Evolutionary conservation across 2,797 vertebrate species (phyloP).

Genomic region (Arvicola amphibius): DNA sequence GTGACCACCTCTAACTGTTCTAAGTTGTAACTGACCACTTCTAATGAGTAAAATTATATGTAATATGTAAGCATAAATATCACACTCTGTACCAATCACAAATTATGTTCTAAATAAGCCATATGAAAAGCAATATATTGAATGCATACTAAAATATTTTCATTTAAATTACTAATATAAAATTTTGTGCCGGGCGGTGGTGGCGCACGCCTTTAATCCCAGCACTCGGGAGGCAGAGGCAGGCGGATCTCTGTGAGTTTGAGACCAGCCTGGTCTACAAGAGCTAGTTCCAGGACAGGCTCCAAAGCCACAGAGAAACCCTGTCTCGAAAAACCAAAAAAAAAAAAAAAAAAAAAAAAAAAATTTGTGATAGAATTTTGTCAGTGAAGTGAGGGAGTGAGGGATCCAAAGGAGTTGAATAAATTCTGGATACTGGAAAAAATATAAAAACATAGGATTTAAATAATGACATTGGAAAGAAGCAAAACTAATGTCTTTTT

Average conservation of each 20-base stretch:
- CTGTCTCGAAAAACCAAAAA: too few relatives aligned
- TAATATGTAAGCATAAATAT: neutral
- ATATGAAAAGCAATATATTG: neutral
- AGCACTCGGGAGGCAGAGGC: too few relatives aligned
- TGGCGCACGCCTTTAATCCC: too few relatives aligned
- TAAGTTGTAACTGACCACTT: neutral
- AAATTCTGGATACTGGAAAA: neutral
- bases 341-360: too few relatives aligned
- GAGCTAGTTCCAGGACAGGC: too few relatives aligned
- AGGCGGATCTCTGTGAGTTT: too few relatives aligned
- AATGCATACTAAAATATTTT: slow-evolving; percentile 49
- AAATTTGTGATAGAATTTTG: neutral
- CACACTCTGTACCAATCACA: neutral
- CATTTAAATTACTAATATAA: neutral
- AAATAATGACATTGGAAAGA: neutral
- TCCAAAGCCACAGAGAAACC: too few relatives aligned
- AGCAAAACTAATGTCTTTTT: neutral
- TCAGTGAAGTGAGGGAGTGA: neutral
- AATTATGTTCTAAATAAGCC: neutral
- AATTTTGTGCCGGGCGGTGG: too few relatives aligned
- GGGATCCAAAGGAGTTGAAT: neutral
- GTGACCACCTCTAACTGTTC: neutral
- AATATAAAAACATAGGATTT: slow-evolving; percentile 12
- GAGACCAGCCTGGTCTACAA: too few relatives aligned
- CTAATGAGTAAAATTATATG: neutral